phyloP scores from a whole-genome alignment of 1,140 invertebrate genomes.

The Penaeus japonicus region DNA sequence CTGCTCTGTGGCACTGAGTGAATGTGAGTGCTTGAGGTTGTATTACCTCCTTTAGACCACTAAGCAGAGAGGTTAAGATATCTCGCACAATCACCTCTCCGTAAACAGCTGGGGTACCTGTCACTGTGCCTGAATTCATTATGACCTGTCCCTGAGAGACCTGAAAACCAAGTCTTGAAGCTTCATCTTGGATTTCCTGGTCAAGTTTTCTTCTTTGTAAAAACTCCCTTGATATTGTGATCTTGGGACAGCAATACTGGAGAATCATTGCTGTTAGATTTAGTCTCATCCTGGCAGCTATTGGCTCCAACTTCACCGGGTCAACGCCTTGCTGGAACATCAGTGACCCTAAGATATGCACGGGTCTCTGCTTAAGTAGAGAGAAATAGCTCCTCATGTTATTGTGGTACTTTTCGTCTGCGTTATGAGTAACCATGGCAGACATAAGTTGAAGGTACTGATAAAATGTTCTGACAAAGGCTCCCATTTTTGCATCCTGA shows the following conservation, averaged over 20 bases:
- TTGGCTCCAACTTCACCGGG: constrained; percentile 30
- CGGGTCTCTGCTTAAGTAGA: constrained; percentile 22
- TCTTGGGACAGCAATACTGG: constrained; percentile 43
- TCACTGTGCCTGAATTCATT: constrained; percentile 14
- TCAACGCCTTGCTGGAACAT: constrained; percentile 44
- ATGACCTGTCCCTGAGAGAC: constrained; percentile 4
- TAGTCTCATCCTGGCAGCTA: constrained; percentile 33
- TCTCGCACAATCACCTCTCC: constrained; percentile 36
- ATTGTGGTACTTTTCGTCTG: neutral
- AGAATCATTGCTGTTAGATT: constrained; percentile 47
- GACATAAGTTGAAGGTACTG: constrained; percentile 48
- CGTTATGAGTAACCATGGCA: constrained; percentile 35
- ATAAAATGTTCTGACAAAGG: constrained; percentile 42
- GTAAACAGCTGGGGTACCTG: constrained; percentile 1
- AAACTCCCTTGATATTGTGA: neutral
- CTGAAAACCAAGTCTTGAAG: constrained; percentile 8
- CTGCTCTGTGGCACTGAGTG: neutral
- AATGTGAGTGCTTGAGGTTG: constrained; percentile 15
- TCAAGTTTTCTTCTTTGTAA: neutral
- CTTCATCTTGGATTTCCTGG: neutral
- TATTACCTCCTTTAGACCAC: constrained; percentile 33
- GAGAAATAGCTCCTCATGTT: constrained; percentile 21
- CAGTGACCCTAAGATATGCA: constrained; percentile 33
- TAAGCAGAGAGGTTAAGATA: constrained; percentile 20
- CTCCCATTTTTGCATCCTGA: constrained; percentile 13